Conservation (phyloP, 2,113 vertebrate genomes). For the Crotophaga sulcirostris region DNA sequence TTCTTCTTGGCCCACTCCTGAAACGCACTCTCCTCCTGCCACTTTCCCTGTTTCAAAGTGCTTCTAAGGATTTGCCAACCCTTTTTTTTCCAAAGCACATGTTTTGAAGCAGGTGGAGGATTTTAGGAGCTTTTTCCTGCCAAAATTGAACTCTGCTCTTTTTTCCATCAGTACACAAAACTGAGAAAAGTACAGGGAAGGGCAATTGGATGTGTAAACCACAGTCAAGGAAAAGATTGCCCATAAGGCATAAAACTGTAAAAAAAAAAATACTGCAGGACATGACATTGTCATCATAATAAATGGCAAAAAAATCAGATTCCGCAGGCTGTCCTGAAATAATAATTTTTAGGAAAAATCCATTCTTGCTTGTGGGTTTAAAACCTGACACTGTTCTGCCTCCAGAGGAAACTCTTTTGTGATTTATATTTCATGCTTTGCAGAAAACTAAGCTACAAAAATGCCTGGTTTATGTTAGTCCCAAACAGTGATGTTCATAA, state of each 20-base stretch:
- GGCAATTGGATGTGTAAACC: background rate
- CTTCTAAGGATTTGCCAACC: background rate
- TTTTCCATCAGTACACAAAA: background rate
- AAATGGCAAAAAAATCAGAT: background rate
- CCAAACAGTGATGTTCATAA: background rate
- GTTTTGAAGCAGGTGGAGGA: background rate
- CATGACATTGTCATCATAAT: background rate
- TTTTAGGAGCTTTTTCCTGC: background rate
- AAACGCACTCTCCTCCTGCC: background rate
- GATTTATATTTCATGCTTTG: background rate
- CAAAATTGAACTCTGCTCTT: background rate
- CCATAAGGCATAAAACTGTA: background rate
- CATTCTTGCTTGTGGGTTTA: background rate
- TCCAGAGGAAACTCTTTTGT: background rate
- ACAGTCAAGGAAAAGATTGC: background rate
- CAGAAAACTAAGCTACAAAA: background rate
- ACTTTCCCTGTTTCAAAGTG: accelerated
- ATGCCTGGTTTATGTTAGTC: background rate
- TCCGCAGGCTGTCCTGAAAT: background rate
- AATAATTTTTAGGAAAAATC: background rate
- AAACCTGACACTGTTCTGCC: background rate
- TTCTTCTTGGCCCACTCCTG: accelerated
- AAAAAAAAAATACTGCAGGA: background rate
- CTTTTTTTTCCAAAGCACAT: background rate
- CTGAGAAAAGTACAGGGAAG: background rate